These are phyloP conservation scores for Megaustenia siamemsis DNA, from an alignment of 2,888 invertebrate genomes.

Conservation along the genomic window DNA sequence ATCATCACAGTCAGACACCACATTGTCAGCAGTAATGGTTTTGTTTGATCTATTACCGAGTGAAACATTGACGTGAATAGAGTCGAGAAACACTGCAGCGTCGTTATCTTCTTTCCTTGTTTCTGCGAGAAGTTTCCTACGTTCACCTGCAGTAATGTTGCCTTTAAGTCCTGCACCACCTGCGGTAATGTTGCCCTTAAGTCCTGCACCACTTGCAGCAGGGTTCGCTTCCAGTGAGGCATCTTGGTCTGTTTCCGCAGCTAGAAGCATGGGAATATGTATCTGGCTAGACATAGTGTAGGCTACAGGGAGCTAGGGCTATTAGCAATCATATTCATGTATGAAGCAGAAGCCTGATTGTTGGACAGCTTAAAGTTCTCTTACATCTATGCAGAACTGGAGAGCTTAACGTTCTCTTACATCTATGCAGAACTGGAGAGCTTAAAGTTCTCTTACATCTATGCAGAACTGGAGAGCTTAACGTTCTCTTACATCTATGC, in stretches of 20 bases:
- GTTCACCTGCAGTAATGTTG: background rate
- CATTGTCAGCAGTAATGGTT: background rate
- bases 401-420: too few species aligned
- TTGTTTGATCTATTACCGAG: background rate
- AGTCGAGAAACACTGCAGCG: background rate
- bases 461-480: too few species aligned
- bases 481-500: too few species aligned
- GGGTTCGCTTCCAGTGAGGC: too few species aligned
- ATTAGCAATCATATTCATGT: too few species aligned
- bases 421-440: too few species aligned
- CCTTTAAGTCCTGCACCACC: background rate
- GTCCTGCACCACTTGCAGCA: too few species aligned
- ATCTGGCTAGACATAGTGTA: conserved; percentile 14
- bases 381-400: too few species aligned
- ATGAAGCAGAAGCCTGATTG: too few species aligned
- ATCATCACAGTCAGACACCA: background rate
- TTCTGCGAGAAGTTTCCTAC: background rate
- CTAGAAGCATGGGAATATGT: background rate
- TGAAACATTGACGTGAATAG: background rate
- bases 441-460: too few species aligned
- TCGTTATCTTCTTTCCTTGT: background rate
- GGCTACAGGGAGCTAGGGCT: background rate
- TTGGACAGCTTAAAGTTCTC: too few species aligned
- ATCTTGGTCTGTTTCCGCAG: too few species aligned
- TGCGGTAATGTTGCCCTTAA: background rate